A percentile compares a stretch with the other conserved stretches of the same genome.
Evolutionary conservation across 1,140 invertebrate species (phyloP).

Genomic region (Hypsibius dujardini): DNA sequence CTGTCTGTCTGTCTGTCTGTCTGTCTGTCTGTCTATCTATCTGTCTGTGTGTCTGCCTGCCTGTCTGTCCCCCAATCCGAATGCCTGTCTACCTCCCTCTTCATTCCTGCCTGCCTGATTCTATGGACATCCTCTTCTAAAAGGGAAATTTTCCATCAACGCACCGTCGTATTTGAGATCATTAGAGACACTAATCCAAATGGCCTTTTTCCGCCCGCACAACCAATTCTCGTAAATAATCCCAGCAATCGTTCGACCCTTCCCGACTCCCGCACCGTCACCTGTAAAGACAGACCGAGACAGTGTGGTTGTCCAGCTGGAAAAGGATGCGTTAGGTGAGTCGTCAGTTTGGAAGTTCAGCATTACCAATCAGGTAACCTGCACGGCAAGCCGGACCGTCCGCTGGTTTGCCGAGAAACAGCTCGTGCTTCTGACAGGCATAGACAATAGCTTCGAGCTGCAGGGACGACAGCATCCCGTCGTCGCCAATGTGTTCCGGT

Average conservation of each 20-base stretch:
- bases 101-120: too few species aligned
- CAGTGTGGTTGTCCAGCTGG: too few species aligned
- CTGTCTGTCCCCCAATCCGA: too few species aligned
- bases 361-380: slow-evolving; percentile 71
- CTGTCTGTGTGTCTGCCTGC: too few species aligned
- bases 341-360: too few species aligned
- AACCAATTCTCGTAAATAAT: slow-evolving; percentile 96
- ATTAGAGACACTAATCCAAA: slow-evolving; percentile 91
- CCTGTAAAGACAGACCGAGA: too few species aligned
- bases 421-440: slow-evolving; percentile 84
- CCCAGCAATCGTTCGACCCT: slow-evolving; percentile 91
- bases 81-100: too few species aligned
- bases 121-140: too few species aligned
- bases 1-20: too few species aligned
- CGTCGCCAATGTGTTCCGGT: slow-evolving; percentile 63
- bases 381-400: slow-evolving; percentile 59
- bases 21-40: too few species aligned
- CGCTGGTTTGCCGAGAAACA: slow-evolving; percentile 49
- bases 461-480: slow-evolving; percentile 71
- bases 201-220: slow-evolving; percentile 70
- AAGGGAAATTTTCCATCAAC: too few species aligned
- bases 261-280: slow-evolving; percentile 96
- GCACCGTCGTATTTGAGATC: slow-evolving; percentile 82
- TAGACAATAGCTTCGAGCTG: slow-evolving; percentile 92
- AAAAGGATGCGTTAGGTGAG: too few species aligned